Percentiles rank a stretch among this genome's conserved stretches.
These are phyloP conservation scores for Heliconius eleuchia DNA, from an alignment of 1,140 invertebrate genomes.

Conservation along the genomic window DNA sequence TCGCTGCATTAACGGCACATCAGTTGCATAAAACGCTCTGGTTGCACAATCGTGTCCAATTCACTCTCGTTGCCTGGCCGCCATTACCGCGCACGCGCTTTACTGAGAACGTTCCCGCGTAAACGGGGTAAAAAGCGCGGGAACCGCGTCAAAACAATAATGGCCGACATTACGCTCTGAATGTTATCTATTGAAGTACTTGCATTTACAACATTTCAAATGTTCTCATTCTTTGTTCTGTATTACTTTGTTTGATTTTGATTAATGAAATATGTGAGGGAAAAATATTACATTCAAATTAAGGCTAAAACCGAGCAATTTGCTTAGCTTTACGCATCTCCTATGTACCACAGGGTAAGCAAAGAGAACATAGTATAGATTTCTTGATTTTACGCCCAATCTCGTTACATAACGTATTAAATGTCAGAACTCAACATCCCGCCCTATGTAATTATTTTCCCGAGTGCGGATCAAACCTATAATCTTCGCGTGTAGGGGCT, in stretches of 20 bases:
- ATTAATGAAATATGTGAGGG: constrained; percentile 14
- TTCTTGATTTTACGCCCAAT: no score
- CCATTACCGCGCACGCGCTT: constrained; percentile 75
- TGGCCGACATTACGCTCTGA: constrained; percentile 76
- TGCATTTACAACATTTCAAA: constrained; percentile 66
- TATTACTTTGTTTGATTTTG: constrained; percentile 33
- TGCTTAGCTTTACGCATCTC: background rate
- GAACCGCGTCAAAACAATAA: constrained; percentile 71
- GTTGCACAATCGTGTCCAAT: constrained; percentile 70
- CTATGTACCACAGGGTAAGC: no score
- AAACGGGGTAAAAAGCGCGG: constrained; percentile 76
- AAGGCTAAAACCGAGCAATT: background rate
- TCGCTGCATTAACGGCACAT: constrained; percentile 72
- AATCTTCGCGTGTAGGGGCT: background rate
- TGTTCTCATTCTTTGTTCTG: constrained; percentile 65
- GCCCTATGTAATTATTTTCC: background rate
- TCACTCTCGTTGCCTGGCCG: constrained; percentile 71
- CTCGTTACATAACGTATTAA: background rate
- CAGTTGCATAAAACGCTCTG: constrained; percentile 68
- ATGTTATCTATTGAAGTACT: constrained; percentile 68
- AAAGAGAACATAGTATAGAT: no score
- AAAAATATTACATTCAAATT: background rate
- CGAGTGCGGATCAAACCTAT: background rate
- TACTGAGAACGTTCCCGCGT: constrained; percentile 80
- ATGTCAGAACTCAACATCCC: background rate